These are phyloP conservation scores for Drosophila nr. perissopoda DNA, from an alignment of 2,888 invertebrate genomes.

Conservation along the genomic window DNA sequence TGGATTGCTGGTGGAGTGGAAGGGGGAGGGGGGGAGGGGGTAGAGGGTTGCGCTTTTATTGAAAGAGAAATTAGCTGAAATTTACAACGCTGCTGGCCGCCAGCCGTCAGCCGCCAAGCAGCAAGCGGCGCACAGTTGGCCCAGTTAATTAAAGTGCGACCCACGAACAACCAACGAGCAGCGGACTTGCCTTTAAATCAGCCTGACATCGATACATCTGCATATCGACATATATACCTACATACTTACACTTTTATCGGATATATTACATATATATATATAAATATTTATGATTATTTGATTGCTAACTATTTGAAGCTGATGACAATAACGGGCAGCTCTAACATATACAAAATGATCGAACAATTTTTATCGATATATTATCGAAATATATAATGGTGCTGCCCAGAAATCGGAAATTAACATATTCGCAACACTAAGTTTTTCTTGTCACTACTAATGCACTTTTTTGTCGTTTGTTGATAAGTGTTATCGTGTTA, in stretches of 20 bases:
- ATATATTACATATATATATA: not conserved
- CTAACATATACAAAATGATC: not conserved
- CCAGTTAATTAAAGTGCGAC: slow-evolving; percentile 72
- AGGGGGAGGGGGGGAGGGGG: no score
- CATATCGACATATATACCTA: not conserved
- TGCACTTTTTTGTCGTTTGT: no score
- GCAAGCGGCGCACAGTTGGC: slow-evolving; percentile 68
- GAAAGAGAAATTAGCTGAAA: slow-evolving; percentile 80
- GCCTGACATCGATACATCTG: slow-evolving; percentile 22
- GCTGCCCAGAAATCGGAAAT: not conserved
- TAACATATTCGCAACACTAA: not conserved
- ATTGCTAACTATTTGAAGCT: not conserved
- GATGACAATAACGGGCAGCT: not conserved
- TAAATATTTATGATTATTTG: not conserved
- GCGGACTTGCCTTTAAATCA: slow-evolving; percentile 15
- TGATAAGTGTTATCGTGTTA: not conserved
- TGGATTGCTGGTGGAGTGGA: not conserved
- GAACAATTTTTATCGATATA: not conserved
- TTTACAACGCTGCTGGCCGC: slow-evolving; percentile 63
- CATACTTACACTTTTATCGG: not conserved
- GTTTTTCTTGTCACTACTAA: not conserved
- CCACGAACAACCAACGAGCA: slow-evolving; percentile 14
- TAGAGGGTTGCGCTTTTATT: slow-evolving; percentile 54
- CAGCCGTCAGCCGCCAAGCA: slow-evolving; percentile 23
- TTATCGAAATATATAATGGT: not conserved